Base-by-base conservation (phyloP, 2,888 invertebrate genomes). In the Drosophila lutescens region DNA sequence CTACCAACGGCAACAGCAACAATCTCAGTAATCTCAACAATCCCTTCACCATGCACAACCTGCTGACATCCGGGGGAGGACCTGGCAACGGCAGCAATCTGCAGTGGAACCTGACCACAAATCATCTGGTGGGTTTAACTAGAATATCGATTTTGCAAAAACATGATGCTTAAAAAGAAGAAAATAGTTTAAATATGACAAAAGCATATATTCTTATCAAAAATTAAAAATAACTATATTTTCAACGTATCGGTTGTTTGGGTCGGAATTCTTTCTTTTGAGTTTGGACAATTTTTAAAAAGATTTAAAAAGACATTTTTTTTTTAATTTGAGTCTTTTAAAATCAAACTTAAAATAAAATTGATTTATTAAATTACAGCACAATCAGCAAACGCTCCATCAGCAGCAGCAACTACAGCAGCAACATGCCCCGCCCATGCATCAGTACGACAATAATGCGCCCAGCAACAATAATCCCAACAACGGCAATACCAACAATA, bases 21-120 rank as follows among this genome's bases (percentile, higher is more conserved):
- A 88, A 82, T 70, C 74, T 89, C 58, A 79, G 85, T 67, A 90
- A 90, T 90, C 87, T 90, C 79, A 88, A 80, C 53, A 86, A 83
- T 63, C 80, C 85, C 53, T 89, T 90, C 51, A 78, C 79, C 40
- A 86, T 89, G 88, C 87, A 89, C 17, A 86, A 86, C 72, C 58
- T 90, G 71, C 67, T 88, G 57, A 77, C 84, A 2, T 47, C 86
- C 1, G 77, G 78, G 49, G 74, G 80, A 12, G 80, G 74, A 30
- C 72, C 70, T 58, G 47, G 44, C n/a, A 26, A 36, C 15, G 72
- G 41, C 58, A 61, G 75, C 74, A 78, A 79, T 60, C 50, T 77
- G 63, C 88, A 88, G 55, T 90, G 91, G 90, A 90, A 91, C 75
- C 50, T 90, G 47, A 67, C 81, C 40, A 73, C 86, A 41, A 89